Percentiles rank a stretch among this genome's conserved stretches.
Conservation (phyloP, 2,888 invertebrate species). For the Agrilus mali region DNA sequence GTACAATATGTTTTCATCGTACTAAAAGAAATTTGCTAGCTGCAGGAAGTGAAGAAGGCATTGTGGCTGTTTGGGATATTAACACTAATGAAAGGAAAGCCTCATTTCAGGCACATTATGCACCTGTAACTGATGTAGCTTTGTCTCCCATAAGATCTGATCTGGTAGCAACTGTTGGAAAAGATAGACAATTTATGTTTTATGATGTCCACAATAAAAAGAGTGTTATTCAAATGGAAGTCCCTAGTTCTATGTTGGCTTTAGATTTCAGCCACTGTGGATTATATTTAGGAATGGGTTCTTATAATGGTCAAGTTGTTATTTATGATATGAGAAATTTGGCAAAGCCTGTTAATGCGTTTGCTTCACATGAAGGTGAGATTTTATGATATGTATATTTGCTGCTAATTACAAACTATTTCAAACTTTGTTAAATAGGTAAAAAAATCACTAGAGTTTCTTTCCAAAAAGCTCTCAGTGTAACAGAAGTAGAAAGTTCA, state of each 20-base stretch:
- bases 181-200: slow-evolving; percentile 43
- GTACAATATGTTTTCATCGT: slow-evolving; percentile 21
- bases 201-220: slow-evolving; percentile 39
- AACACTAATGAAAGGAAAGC: slow-evolving; percentile 24
- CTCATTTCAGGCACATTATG: slow-evolving; percentile 35
- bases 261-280: slow-evolving; percentile 29
- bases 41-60: slow-evolving; percentile 29
- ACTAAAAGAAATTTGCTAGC: slow-evolving; percentile 25
- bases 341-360: slow-evolving; percentile 34
- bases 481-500: no score
- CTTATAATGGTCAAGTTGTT: slow-evolving; percentile 40
- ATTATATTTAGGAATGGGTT: slow-evolving; percentile 41
- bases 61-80: slow-evolving; percentile 30
- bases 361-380: slow-evolving; percentile 38
- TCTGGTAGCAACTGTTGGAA: slow-evolving; percentile 42
- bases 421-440: no score
- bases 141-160: slow-evolving; percentile 44
- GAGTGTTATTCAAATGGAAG: slow-evolving; percentile 24
- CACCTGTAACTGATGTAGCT: slow-evolving; percentile 43
- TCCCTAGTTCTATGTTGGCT: slow-evolving; percentile 25
- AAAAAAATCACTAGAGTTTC: no score
- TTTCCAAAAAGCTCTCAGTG: no score
- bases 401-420: no score
- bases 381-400: no score
- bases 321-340: slow-evolving; percentile 44